Evolutionary conservation across 2,113 vertebrate genomes (phyloP).

Genomic region (Heterochromis multidens): DNA sequence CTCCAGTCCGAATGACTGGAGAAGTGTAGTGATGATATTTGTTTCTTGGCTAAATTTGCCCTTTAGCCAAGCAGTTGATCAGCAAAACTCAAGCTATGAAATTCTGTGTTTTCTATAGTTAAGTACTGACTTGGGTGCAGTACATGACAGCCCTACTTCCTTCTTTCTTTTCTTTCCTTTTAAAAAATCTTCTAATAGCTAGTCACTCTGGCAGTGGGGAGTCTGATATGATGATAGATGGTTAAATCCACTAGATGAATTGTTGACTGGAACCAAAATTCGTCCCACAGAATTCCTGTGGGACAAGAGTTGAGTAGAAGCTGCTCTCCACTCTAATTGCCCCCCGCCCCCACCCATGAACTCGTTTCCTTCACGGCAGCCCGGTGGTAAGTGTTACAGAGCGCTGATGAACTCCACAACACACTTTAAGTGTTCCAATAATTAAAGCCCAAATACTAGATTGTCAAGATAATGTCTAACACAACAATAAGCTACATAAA

Average conservation of each 20-base stretch:
- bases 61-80: not conserved
- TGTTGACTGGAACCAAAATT: constrained; percentile 64
- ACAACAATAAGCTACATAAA: constrained; percentile 47
- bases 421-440: constrained; percentile 56
- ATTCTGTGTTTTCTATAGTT: not conserved
- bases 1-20: too few species aligned
- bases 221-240: constrained; percentile 42
- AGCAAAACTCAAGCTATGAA: not conserved
- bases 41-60: too few species aligned
- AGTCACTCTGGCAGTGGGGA: not conserved
- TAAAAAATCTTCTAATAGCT: not conserved
- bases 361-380: constrained; percentile 40
- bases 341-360: constrained; percentile 19
- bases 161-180: not conserved
- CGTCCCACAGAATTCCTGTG: constrained; percentile 42
- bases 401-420: constrained; percentile 50
- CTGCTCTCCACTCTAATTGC: constrained; percentile 66
- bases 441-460: constrained; percentile 59
- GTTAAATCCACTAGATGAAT: constrained; percentile 52
- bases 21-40: too few species aligned
- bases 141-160: not conserved
- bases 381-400: constrained; percentile 31
- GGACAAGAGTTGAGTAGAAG: constrained; percentile 56
- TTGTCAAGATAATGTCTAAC: constrained; percentile 48
- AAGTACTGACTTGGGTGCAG: not conserved